These are phyloP conservation scores for Podabrus alpinus DNA, from an alignment of 2,888 invertebrate species.

Conservation along the genomic window DNA sequence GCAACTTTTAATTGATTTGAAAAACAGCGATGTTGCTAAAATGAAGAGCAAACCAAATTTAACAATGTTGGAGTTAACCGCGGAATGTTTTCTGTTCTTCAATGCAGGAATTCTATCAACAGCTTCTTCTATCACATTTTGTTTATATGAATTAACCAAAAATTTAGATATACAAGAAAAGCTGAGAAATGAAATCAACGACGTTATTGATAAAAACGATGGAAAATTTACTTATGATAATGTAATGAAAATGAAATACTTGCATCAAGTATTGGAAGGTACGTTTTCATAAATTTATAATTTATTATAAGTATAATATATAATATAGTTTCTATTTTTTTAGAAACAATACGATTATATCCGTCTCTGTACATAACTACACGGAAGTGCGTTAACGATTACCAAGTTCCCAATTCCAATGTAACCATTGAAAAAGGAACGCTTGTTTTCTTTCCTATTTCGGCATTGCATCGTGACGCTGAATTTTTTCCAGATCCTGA, in stretches of 20 bases:
- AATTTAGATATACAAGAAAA: not conserved
- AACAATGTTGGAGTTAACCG: not conserved
- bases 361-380: not conserved
- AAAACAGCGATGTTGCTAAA: not conserved
- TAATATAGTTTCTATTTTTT: not conserved
- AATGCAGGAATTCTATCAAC: not conserved
- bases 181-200: not conserved
- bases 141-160: not conserved
- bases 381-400: not conserved
- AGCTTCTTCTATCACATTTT: not conserved
- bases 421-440: not conserved
- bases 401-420: not conserved
- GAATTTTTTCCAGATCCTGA: not conserved
- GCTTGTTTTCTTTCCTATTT: not conserved
- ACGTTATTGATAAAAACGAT: not conserved
- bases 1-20: not conserved
- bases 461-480: not conserved
- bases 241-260: not conserved
- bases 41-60: not conserved
- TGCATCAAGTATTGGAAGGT: not conserved
- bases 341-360: not conserved
- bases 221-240: not conserved
- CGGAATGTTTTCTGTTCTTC: not conserved
- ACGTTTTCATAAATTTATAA: not conserved
- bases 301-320: too few relatives aligned